These are phyloP conservation scores for Pongo abelii DNA, from an alignment of 2,113 vertebrate genomes.

Conservation along the genomic window DNA sequence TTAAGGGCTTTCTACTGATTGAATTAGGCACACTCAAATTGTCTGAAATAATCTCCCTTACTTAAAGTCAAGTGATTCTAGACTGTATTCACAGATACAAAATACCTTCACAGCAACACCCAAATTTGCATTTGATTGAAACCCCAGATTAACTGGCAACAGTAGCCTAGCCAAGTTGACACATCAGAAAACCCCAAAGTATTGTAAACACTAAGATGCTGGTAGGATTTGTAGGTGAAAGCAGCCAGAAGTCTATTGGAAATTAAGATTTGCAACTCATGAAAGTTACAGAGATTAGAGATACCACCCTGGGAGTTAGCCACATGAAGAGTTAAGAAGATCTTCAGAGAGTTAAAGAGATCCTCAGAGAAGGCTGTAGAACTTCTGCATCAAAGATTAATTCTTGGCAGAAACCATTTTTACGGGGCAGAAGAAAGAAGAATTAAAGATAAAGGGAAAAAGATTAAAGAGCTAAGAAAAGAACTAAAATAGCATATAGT, in stretches of 20 bases:
- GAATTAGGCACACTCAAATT: neutral
- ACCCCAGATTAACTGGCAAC: neutral
- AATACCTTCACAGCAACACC: neutral
- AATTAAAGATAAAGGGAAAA: neutral
- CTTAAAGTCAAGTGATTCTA: neutral
- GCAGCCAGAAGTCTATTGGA: neutral
- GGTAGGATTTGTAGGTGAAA: neutral
- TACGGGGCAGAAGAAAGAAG: neutral
- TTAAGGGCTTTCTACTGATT: neutral
- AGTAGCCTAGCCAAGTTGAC: neutral
- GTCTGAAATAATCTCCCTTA: neutral
- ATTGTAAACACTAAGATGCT: neutral
- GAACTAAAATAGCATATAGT: neutral
- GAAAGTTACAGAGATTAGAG: neutral
- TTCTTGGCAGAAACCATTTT: neutral
- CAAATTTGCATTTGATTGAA: neutral
- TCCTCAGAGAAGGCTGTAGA: neutral
- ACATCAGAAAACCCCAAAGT: neutral
- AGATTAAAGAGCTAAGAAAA: neutral
- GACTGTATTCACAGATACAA: neutral
- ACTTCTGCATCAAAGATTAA: neutral
- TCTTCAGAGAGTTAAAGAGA: neutral
- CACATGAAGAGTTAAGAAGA: neutral
- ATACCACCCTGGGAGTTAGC: neutral
- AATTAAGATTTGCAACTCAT: neutral